Conservation (phyloP, 2,888 invertebrate species). For the Hesperia comma region DNA sequence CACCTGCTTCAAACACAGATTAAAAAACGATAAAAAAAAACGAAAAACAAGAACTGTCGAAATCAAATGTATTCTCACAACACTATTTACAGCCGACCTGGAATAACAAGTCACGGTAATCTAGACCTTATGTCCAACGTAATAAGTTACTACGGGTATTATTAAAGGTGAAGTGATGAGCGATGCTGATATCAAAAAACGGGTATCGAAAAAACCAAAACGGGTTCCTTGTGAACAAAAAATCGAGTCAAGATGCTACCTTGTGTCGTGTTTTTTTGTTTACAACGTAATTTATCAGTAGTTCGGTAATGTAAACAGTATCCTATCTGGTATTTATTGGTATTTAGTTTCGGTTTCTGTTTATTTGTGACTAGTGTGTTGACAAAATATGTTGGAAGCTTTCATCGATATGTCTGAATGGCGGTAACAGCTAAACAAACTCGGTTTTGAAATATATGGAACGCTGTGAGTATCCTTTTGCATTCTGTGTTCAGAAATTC, state of each 20-base stretch:
- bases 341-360: constrained; percentile 10
- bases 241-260: constrained; percentile 56
- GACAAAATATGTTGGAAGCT: constrained; percentile 10
- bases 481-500: too few species aligned
- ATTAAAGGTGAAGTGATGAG: neutral
- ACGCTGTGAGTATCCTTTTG: too few species aligned
- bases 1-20: constrained; percentile 45
- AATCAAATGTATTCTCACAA: constrained; percentile 38
- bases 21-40: constrained; percentile 40
- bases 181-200: constrained; percentile 15
- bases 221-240: constrained; percentile 62
- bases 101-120: neutral
- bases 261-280: constrained; percentile 45
- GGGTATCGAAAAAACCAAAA: constrained; percentile 47
- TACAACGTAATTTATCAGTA: constrained; percentile 53
- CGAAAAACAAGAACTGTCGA: constrained; percentile 45
- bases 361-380: constrained; percentile 16
- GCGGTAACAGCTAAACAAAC: neutral
- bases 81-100: constrained; percentile 1
- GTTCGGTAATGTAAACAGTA: constrained; percentile 46
- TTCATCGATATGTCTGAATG: neutral
- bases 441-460: too few species aligned
- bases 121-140: neutral
- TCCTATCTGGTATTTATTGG: constrained; percentile 38
- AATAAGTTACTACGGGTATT: neutral